These are phyloP conservation scores for Bicyclus anynana DNA, from an alignment of 1,140 invertebrate species.

Conservation along the genomic window DNA sequence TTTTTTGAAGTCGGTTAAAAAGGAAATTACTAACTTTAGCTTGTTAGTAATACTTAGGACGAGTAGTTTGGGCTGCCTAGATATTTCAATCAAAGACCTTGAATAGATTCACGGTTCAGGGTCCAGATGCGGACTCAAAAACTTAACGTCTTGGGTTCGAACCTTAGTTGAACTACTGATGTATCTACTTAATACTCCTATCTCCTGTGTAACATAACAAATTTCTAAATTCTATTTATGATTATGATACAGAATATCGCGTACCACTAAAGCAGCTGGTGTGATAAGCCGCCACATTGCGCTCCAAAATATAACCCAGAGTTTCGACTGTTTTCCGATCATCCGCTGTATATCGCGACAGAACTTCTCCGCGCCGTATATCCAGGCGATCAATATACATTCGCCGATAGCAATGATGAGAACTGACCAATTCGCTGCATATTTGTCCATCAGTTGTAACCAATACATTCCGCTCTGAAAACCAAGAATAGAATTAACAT, in stretches of 20 bases:
- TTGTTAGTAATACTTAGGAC: no score
- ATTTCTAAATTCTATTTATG: neutral
- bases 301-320: conserved; percentile 88
- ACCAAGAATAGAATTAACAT: neutral
- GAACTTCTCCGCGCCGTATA: conserved; percentile 90
- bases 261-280: conserved; percentile 84
- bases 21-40: no score
- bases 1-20: no score
- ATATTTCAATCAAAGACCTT: no score
- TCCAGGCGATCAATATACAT: conserved; percentile 87
- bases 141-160: no score
- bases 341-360: conserved; percentile 87
- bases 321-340: conserved; percentile 84
- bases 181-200: no score
- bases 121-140: no score
- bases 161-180: no score
- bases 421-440: conserved; percentile 92
- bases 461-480: conserved; percentile 89
- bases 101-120: no score
- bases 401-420: conserved; percentile 89
- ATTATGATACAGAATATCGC: conserved; percentile 10
- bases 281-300: conserved; percentile 88
- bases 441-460: conserved; percentile 91
- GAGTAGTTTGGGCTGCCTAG: no score
- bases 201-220: conserved; percentile 4